Evolutionary conservation across 2,113 vertebrate genomes (phyloP).

Genomic region (Myiopsitta monachus): DNA sequence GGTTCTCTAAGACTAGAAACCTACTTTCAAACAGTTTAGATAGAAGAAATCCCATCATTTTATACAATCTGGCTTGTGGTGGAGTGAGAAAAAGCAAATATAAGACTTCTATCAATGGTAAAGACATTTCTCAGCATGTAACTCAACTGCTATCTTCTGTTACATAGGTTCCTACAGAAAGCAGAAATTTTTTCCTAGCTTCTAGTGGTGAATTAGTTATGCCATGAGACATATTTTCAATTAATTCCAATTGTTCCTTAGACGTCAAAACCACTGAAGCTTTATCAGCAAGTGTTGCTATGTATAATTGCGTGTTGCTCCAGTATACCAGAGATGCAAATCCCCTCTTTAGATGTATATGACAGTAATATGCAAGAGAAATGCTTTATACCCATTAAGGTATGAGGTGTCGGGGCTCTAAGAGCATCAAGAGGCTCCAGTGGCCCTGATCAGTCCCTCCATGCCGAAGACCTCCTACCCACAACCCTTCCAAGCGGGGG

Average conservation of each 20-base stretch:
- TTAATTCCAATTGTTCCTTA: background rate
- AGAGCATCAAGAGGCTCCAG: background rate
- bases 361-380: background rate
- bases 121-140: background rate
- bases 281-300: background rate
- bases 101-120: background rate
- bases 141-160: background rate
- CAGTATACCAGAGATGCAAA: background rate
- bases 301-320: background rate
- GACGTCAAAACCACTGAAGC: background rate
- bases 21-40: background rate
- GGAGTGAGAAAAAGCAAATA: background rate
- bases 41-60: background rate
- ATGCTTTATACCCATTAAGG: background rate
- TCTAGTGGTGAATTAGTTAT: background rate
- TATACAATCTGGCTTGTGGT: background rate
- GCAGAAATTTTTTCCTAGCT: background rate
- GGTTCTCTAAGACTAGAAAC: background rate
- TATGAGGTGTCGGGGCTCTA: background rate
- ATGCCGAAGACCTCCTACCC: accelerated
- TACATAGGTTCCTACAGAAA: background rate
- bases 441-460: background rate
- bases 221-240: background rate
- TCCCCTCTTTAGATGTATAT: background rate
- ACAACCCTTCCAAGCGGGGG: accelerated